Evolutionary conservation across 2,797 vertebrate genomes (phyloP), one percentile per base, ranked within the genome.

Genomic region (Knipowitschia caucasica): DNA sequence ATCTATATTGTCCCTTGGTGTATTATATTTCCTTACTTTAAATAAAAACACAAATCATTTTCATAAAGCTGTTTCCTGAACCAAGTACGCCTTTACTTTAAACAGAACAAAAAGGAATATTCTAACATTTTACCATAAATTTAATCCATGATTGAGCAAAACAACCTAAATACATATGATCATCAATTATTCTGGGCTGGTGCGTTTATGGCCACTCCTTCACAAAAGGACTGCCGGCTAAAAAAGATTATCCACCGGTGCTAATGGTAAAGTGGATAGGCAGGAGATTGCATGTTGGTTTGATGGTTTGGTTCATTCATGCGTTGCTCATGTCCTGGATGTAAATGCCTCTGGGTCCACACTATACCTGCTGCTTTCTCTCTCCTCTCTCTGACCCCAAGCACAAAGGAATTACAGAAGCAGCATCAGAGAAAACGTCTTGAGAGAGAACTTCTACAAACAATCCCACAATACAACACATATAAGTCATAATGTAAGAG

Each of bases 201-300:
- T 51, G 38, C 26, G 34, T 55, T 50, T 55, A 50, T 53, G 69
- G 35, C 29, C 26, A 29, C 50, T 62, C 14, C 46, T 49, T 53
- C 31, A 71, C 52, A 56, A 17, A 5, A 0, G 8, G 21, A 25
- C 54, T 38, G 15, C 30, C 34, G 42, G 43, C 60, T 40, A 53
- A 64, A 30, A n/a, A 25, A 61, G 54, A 29, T 64, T 57, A 71
- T 77, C 71, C 67, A 61, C 57, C 35, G 9, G 47, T 50, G 24
- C 47, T 56, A 65, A 78, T 56, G 60, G 23, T 50, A 24, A n/a
- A n/a, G 35, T 53, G 38, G 35, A 63, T 56, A 47, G 36, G 35
- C 59, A 18, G 45, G 45, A 57, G 45, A 55, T 56, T 53, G 36
- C 21, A 4, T 66, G 39, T 50, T 35, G 2, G 1, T 57, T 50